Percentiles rank a stretch among this genome's conserved stretches.
phyloP scores from a whole-genome alignment of 2,113 vertebrate species.

The Xenopus borealis region DNA sequence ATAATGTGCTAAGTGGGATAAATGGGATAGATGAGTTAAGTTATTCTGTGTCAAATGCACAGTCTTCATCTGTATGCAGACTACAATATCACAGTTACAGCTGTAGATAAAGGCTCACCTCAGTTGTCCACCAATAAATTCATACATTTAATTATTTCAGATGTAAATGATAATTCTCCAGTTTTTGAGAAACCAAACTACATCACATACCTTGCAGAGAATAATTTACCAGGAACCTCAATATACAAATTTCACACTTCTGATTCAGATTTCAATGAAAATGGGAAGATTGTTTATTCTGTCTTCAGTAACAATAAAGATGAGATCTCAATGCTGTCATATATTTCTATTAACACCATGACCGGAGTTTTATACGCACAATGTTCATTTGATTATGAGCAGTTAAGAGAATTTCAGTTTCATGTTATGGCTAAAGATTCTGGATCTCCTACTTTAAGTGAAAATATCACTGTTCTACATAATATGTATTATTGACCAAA shows the following conservation, averaged over 20 bases:
- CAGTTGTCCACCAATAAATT: conserved; percentile 71
- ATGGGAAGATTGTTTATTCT: too few species aligned
- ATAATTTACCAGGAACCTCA: conserved; percentile 84
- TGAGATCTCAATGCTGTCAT: conserved; percentile 19
- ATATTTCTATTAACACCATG: conserved; percentile 54
- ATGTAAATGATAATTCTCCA: conserved; percentile 87
- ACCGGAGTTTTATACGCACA: conserved; percentile 51
- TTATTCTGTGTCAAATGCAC: too few species aligned
- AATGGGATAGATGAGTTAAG: too few species aligned
- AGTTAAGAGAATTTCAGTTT: conserved; percentile 52
- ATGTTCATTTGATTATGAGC: conserved; percentile 50
- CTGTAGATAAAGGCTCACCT: conserved; percentile 75
- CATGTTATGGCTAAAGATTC: conserved; percentile 55
- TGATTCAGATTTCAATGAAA: conserved; percentile 66
- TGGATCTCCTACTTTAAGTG: conserved; percentile 55
- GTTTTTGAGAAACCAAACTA: conserved; percentile 83
- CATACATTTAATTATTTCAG: conserved; percentile 74
- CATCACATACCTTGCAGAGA: conserved; percentile 65
- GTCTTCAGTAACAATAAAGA: neutral
- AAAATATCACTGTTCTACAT: conserved; percentile 52
- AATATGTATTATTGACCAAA: conserved; percentile 57
- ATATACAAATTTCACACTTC: conserved; percentile 77
- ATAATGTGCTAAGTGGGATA: too few species aligned
- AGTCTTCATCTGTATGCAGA: too few species aligned
- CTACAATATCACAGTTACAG: conserved; percentile 81